These are phyloP conservation scores for Copidosoma floridanum DNA, from an alignment of 1,140 invertebrate genomes.

Conservation along the genomic window DNA sequence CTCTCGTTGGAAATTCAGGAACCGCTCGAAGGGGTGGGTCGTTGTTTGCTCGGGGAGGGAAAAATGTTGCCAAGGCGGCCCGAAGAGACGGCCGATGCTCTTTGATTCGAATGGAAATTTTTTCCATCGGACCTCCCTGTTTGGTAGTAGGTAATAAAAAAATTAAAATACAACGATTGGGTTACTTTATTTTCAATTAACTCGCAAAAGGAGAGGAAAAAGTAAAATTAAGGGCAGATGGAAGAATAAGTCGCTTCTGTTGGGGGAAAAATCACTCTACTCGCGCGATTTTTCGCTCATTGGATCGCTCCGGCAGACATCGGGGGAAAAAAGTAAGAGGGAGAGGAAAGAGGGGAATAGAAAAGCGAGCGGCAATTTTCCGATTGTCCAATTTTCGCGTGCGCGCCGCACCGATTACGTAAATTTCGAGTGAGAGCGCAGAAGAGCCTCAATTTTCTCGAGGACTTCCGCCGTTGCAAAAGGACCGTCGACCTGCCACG, in stretches of 20 bases:
- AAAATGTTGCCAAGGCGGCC: neutral
- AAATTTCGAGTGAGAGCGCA: slow-evolving; percentile 19
- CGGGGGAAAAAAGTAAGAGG: neutral
- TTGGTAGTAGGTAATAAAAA: too few relatives aligned
- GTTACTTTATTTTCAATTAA: neutral
- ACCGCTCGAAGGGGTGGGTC: neutral
- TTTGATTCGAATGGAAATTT: too few relatives aligned
- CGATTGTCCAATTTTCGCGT: slow-evolving; percentile 22
- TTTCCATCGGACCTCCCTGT: too few relatives aligned
- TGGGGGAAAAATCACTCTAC: too few relatives aligned
- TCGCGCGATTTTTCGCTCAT: too few relatives aligned
- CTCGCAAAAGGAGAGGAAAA: slow-evolving; percentile 4
- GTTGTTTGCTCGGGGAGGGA: slow-evolving; percentile 4
- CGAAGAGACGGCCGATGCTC: too few relatives aligned
- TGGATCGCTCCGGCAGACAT: too few relatives aligned
- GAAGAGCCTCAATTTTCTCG: slow-evolving; percentile 30
- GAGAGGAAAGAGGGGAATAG: neutral
- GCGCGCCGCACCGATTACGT: slow-evolving; percentile 16
- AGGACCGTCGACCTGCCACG: slow-evolving; percentile 49
- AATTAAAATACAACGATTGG: neutral
- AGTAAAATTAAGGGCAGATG: neutral
- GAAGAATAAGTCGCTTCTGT: too few relatives aligned
- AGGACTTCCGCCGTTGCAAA: slow-evolving; percentile 38
- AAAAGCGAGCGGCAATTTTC: slow-evolving; percentile 15
- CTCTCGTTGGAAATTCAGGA: slow-evolving; percentile 4